Conservation (phyloP, 2,797 vertebrate species). For the Cryptoblepharus egeriae region DNA sequence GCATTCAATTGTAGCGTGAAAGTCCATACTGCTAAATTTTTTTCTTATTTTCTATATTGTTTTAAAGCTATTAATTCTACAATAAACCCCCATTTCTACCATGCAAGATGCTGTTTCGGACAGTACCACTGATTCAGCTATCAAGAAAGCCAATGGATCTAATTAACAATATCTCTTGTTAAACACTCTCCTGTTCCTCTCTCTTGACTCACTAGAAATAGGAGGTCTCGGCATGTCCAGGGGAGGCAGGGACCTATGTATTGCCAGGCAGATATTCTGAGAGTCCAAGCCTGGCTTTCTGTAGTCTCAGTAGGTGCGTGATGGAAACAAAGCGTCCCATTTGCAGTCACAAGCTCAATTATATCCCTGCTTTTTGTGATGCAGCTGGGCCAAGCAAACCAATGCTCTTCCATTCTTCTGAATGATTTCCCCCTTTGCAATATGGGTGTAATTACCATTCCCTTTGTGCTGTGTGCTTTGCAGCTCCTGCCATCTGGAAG, state of each 20-base stretch:
- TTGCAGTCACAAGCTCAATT: constrained; percentile 24
- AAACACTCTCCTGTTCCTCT: not conserved
- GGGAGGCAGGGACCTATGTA: not conserved
- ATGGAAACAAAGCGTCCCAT: constrained; percentile 16
- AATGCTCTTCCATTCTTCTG: constrained; percentile 2
- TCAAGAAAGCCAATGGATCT: not conserved
- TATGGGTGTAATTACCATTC: constrained; percentile 29
- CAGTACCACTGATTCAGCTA: not conserved
- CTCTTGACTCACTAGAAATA: not conserved
- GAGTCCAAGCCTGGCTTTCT: not conserved
- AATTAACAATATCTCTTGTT: not conserved
- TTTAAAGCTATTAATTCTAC: not conserved
- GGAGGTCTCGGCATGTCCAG: not conserved
- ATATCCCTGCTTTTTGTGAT: constrained; percentile 2
- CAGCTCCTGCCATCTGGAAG: constrained; percentile 39
- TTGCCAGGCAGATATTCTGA: not conserved
- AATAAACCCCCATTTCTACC: not conserved
- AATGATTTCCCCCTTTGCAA: not conserved
- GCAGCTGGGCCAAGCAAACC: constrained; percentile 28
- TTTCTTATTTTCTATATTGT: not conserved
- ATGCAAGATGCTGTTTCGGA: not conserved
- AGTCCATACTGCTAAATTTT: no score
- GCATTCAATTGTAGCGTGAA: not conserved
- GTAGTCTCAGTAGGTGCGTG: not conserved
- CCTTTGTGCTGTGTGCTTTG: constrained; percentile 30